Percentiles rank a stretch among this genome's conserved stretches.
Conservation (phyloP, 2,888 invertebrate genomes). For the Stenodera caucasica region DNA sequence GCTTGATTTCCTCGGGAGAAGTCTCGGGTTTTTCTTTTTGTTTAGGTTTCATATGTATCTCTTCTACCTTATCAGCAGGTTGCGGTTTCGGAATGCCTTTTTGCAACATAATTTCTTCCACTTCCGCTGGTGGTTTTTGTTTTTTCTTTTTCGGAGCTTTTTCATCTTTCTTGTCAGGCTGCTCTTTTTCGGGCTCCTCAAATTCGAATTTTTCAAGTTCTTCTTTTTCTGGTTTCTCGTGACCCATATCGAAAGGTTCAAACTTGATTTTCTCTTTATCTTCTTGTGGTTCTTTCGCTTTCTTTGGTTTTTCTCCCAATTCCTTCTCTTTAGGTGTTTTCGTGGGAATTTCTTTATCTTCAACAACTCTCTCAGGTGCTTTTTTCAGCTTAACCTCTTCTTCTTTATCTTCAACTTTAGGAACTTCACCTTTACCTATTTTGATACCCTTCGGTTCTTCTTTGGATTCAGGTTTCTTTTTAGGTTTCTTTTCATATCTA, state of each 20-base stretch:
- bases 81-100: slow-evolving; percentile 40
- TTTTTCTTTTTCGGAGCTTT: slow-evolving; percentile 51
- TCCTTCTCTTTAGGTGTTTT: slow-evolving; percentile 35
- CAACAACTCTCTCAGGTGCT: slow-evolving; percentile 48
- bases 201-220: slow-evolving; percentile 47
- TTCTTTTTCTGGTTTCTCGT: slow-evolving; percentile 49
- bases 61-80: slow-evolving; percentile 48
- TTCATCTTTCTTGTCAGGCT: slow-evolving; percentile 43
- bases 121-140: slow-evolving; percentile 41
- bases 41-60: slow-evolving; percentile 38
- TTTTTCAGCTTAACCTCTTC: slow-evolving; percentile 52
- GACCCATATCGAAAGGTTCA: slow-evolving; percentile 51
- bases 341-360: slow-evolving; percentile 37
- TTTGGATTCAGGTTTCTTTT: slow-evolving; percentile 34
- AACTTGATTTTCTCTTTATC: slow-evolving; percentile 49
- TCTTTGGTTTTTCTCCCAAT: slow-evolving; percentile 36
- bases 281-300: slow-evolving; percentile 33
- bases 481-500: slow-evolving; percentile 37
- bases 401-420: slow-evolving; percentile 44
- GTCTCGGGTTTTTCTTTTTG: slow-evolving; percentile 37
- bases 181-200: slow-evolving; percentile 42
- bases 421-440: slow-evolving; percentile 52
- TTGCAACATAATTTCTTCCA: slow-evolving; percentile 31
- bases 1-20: slow-evolving; percentile 35
- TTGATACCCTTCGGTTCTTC: slow-evolving; percentile 43